Conservation (phyloP, 2,113 vertebrate genomes). For the Aspiorhynchus laticeps region DNA sequence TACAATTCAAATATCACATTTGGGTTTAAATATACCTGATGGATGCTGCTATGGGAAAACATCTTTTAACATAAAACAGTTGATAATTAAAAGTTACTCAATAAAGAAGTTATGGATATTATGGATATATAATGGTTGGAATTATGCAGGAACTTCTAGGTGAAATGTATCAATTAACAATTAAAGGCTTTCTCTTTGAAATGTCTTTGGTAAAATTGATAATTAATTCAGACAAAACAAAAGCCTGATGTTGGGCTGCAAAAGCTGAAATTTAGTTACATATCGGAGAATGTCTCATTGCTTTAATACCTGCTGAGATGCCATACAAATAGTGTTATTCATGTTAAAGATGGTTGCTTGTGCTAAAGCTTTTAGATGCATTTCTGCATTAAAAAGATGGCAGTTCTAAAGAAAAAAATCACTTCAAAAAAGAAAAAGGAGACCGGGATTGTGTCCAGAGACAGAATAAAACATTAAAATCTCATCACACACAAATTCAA, state of each 20-base stretch:
- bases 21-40: not conserved
- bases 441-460: not conserved
- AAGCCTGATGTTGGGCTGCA: not conserved
- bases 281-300: not conserved
- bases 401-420: not conserved
- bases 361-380: not conserved
- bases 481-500: too few relatives aligned
- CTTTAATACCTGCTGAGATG: not conserved
- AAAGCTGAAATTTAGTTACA: not conserved
- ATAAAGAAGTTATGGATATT: too few relatives aligned
- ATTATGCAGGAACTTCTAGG: not conserved
- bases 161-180: not conserved
- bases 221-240: not conserved
- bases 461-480: too few relatives aligned
- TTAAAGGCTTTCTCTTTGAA: not conserved
- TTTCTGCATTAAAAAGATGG: not conserved
- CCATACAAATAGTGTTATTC: not conserved
- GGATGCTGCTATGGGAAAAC: not conserved
- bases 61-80: not conserved
- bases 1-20: not conserved
- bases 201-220: not conserved
- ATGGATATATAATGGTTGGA: not conserved
- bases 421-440: not conserved
- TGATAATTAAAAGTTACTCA: not conserved
- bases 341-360: not conserved